These are phyloP conservation scores for Bursaphelenchus mucronatus DNA, from an alignment of 1,140 invertebrate genomes.

Conservation along the genomic window DNA sequence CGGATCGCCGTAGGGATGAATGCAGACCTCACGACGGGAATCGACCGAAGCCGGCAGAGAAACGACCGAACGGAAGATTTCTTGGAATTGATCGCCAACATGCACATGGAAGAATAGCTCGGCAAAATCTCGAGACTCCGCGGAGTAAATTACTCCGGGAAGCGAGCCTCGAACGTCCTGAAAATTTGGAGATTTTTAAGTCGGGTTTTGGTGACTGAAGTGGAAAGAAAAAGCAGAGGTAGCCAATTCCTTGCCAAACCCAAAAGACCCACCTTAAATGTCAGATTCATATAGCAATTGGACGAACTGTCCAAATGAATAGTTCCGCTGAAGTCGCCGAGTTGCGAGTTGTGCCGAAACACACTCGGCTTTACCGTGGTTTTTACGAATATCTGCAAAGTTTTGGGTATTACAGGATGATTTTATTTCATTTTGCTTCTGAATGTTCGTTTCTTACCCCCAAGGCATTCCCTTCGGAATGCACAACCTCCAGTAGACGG, in stretches of 20 bases:
- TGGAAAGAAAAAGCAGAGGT: not conserved
- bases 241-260: not conserved
- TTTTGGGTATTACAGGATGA: not conserved
- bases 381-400: conserved; percentile 5
- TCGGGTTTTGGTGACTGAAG: not conserved
- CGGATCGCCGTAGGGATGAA: conserved; percentile 15
- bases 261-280: conserved; percentile 15
- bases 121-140: not conserved
- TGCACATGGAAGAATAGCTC: conserved; percentile 14
- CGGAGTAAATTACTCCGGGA: conserved; percentile 11
- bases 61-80: not conserved
- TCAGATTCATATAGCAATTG: conserved; percentile 19
- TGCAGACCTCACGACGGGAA: conserved; percentile 14
- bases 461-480: conserved; percentile 7
- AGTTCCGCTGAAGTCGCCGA: conserved; percentile 5
- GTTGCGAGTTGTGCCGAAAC: conserved; percentile 1
- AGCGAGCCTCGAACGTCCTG: conserved; percentile 15
- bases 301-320: conserved; percentile 19
- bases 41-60: not conserved
- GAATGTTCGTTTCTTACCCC: not conserved
- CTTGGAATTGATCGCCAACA: conserved; percentile 1
- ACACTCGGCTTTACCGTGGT: not conserved
- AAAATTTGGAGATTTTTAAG: not conserved
- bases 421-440: not conserved
- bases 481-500: not conserved